Conservation (phyloP, 2,888 invertebrate species). For the Idaea biselata region DNA sequence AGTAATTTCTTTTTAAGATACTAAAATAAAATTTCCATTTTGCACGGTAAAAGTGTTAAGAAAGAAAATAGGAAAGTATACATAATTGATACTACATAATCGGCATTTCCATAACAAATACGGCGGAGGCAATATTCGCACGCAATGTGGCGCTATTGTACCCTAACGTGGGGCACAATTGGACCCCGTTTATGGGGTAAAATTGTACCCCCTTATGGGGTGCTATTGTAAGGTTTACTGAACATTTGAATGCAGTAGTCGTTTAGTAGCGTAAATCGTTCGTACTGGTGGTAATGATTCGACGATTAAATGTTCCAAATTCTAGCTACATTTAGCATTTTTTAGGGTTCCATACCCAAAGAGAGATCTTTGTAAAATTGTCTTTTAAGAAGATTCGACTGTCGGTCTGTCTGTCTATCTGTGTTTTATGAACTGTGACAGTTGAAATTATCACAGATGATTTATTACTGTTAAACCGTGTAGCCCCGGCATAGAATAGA, state of each 20-base stretch:
- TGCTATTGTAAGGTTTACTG: constrained; percentile 8
- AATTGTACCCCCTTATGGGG: constrained; percentile 12
- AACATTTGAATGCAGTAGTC: constrained; percentile 22
- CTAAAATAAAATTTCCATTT: not conserved
- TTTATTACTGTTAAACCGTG: too few relatives aligned
- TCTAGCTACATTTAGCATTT: not conserved
- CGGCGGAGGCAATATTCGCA: constrained; percentile 17
- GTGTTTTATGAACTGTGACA: too few relatives aligned
- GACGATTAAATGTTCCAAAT: not conserved
- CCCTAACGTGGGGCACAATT: constrained; percentile 12
- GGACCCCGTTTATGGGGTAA: constrained; percentile 6
- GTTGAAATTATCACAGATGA: too few relatives aligned
- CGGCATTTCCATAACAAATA: constrained; percentile 29
- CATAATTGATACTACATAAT: constrained; percentile 3
- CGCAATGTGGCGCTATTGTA: not conserved
- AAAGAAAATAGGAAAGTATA: not conserved
- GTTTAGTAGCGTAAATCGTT: constrained; percentile 8
- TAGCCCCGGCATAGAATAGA: too few relatives aligned
- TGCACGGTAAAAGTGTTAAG: not conserved
- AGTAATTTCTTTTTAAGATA: too few relatives aligned
- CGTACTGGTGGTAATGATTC: not conserved
- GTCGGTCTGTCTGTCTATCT: too few relatives aligned
- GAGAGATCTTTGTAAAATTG: too few relatives aligned
- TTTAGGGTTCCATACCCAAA: too few relatives aligned
- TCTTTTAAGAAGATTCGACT: too few relatives aligned